Base-by-base conservation (phyloP, 2,888 invertebrate genomes). In the Cyclophora albipunctata region DNA sequence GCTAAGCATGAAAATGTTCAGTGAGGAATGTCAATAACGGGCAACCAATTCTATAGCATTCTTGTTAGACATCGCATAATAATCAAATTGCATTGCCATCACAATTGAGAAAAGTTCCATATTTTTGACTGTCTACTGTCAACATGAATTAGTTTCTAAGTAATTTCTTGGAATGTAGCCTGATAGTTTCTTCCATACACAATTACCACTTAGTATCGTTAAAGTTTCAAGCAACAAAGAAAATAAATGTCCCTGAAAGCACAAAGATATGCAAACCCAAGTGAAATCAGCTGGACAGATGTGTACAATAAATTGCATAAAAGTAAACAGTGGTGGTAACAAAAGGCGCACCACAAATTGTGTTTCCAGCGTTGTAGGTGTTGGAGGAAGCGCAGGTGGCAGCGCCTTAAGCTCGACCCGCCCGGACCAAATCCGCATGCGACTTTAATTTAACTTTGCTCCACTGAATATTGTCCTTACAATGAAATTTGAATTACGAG, bases 381-480 rank as follows among this genome's bases (percentile, higher is more conserved):
- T 56, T 61, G 35, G 49, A 60, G 54, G 64, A 20, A 63, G 74
- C 69, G 81, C 86, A 84, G 84, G 84, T 85, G 84, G 73, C 67
- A 60, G 58, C 63, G 67, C 70, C 78, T 77, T 83, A 78, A 84
- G 82, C 83, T 75, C 63, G 63, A 67, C 67, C 74, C 70, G 74
- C 75, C 76, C 69, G 70, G 73, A 67, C 77, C 71, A 79, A 84
- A 84, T 83, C 84, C 82, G 78, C 73, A 76, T 74, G 69, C 76
- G 79, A 83, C 81, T 87, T 85, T 84, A 81, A 87, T 86, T 86
- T 87, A 86, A 87, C 83, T 87, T 86, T 75, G 78, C 79, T 74
- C 69, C 73, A 77, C 77, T 78, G 75, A 77, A 81, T 79, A 78
- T 82, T 75, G 79, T 78, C 73, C 74, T 75, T 77, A 72, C 75